Base-by-base conservation (phyloP, 2,113 vertebrate species). In the Candoia aspera region DNA sequence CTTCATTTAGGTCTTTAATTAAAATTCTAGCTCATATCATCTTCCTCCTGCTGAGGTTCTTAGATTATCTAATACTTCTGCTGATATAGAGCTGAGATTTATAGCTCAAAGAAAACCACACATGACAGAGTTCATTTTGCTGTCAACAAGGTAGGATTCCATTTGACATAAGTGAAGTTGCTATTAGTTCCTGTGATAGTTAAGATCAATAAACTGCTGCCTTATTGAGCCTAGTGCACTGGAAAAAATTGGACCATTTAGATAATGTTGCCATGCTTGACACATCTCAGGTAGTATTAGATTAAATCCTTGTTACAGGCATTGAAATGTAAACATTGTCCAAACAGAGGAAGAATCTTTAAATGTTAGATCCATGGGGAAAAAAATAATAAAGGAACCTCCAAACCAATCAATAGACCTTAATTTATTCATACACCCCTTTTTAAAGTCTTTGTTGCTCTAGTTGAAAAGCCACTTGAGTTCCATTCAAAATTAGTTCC, bases 341-440 rank as follows among this genome's bases (percentile, higher is more conserved):
- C 46, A 60, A 92, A 21, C 92, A 88, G 93, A 94, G 85, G 29
- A 19, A 90, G n/a, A 93, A 85, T 88, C 89, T 93, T 94, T 90
- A 54, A 62, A 49, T 53, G 84, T 19, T 10, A 90, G 57, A 42
- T 90, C 84, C 4, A 86, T 54, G 19, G 86, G 5, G 93, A 12
- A 21, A 90, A 59, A 93, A 37, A 33, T 26, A 85, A 57, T 62
- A 86, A 86, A 55, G 2, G 57, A 85, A n/a, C 4, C 21, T 29
- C 15, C 42, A 91, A 90, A 79, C 88, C 6, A 86, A 73, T 55
- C 85, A 86, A 87, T 86, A 79, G 58, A 53, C 53, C 21, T 46
- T 64, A 92, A 86, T 90, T 26, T 79, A 90, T 84, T 23, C 19
- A 54, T 62, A 92, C 84, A 8, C 58, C 49, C n/a, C 54, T 87